phyloP scores from a whole-genome alignment of 2,888 invertebrate genomes.

The Phortica magna region DNA sequence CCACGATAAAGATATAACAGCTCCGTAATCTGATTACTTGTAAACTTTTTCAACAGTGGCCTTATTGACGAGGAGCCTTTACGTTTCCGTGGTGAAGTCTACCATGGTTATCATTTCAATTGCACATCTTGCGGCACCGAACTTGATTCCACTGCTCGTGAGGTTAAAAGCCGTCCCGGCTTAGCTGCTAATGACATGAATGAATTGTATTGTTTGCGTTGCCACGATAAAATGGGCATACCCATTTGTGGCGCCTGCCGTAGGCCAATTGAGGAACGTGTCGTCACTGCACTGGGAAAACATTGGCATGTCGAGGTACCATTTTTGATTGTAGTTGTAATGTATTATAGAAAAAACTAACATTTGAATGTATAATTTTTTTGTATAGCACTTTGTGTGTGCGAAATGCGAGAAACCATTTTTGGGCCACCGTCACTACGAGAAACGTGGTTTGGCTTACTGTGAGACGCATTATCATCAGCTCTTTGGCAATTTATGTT shows the following conservation, averaged over 20 bases:
- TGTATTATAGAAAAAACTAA: not conserved
- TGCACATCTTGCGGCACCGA: slow-evolving; percentile 95
- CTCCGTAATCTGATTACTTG: not conserved
- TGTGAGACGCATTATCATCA: slow-evolving; percentile 99
- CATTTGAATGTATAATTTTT: slow-evolving; percentile 33
- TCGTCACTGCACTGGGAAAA: slow-evolving; percentile 98
- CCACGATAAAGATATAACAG: not conserved
- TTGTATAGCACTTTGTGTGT: slow-evolving; percentile 96
- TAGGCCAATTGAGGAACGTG: slow-evolving; percentile 98
- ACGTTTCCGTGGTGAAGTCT: slow-evolving; percentile 96
- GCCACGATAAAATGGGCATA: slow-evolving; percentile 99
- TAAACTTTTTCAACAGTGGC: slow-evolving; percentile 80
- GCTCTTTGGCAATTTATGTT: slow-evolving; percentile 98
- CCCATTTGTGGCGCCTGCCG: slow-evolving; percentile 99
- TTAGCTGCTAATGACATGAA: slow-evolving; percentile 95
- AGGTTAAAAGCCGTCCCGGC: slow-evolving; percentile 94
- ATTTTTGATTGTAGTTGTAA: too few species aligned
- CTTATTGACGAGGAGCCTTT: slow-evolving; percentile 94
- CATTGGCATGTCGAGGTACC: slow-evolving; percentile 97
- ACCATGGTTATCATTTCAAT: slow-evolving; percentile 99
- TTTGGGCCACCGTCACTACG: slow-evolving; percentile 98
- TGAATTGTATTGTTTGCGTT: slow-evolving; percentile 97
- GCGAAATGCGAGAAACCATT: slow-evolving; percentile 99
- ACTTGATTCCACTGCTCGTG: slow-evolving; percentile 96
- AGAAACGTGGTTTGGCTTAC: slow-evolving; percentile 98